Evolutionary conservation across 2,888 invertebrate genomes (phyloP).

Genomic region (Thera britannica): DNA sequence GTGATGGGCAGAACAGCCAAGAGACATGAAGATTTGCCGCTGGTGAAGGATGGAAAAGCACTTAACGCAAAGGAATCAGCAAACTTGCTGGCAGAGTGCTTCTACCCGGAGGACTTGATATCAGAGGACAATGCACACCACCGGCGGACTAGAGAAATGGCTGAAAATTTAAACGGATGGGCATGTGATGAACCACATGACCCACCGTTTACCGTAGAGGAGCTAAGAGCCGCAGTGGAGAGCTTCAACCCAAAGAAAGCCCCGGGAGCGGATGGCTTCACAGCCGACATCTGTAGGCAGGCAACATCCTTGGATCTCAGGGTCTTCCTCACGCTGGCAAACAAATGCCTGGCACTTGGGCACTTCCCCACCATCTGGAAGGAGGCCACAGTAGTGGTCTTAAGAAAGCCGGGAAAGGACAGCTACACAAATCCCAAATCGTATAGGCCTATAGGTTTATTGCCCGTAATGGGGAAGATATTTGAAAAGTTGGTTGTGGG

Average conservation of each 20-base stretch:
- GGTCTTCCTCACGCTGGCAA: neutral
- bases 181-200: neutral
- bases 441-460: no score
- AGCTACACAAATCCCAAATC: no score
- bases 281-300: conserved; percentile 2
- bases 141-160: conserved; percentile 1
- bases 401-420: no score
- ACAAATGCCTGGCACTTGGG: neutral
- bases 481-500: neutral
- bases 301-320: neutral
- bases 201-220: conserved; percentile 25
- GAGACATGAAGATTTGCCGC: no score
- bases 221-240: conserved; percentile 14
- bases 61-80: no score
- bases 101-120: no score
- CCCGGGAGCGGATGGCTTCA: conserved; percentile 26
- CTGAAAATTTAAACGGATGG: conserved; percentile 15
- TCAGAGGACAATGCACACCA: conserved; percentile 22
- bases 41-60: no score
- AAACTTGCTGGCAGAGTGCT: no score
- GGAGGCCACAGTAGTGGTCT: neutral
- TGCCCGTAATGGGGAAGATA: neutral
- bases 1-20: no score
- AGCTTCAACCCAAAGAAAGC: conserved; percentile 39
- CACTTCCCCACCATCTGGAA: neutral